Evolutionary conservation across 2,797 vertebrate species (phyloP), one percentile per base, ranked within the genome.

Genomic region (Cyprinodon diabolis): DNA sequence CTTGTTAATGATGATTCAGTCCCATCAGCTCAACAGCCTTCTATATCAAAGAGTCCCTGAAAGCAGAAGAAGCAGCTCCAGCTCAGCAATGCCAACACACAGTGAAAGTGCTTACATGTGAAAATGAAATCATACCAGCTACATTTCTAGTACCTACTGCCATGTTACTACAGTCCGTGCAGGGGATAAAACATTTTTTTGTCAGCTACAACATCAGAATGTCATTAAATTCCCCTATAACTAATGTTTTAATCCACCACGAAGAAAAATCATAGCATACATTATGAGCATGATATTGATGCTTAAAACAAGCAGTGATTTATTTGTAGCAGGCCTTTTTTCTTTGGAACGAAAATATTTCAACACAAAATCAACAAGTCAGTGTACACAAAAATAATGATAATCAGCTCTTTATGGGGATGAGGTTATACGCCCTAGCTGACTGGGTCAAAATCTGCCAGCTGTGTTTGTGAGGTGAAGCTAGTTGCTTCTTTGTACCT

Each of bases 1-100:
- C 89, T 89, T 88, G 92, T 90, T 93, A 92, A 92, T 92, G 89
- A 91, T 90, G 90, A 92, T 92, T 89, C 90, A 87, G 89, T 90
- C 87, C 86, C 91, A 92, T 91, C 92, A 90, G 91, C 89, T 91
- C 91, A 82, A 79, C 92, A 87, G 89, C 71, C 80, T 83, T 86
- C 86, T 72, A 77, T 81, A 92, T 86, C 83, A 83, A 77, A 83
- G 84, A 84, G 80, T 76, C 81, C 85, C 48, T 72, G 76, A 84
- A 83, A 25, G 80, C 77, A 69, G 63, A 66, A 62, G 66, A 82
- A 81, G 67, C 62, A 62, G 37, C 62, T 68, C 47, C 66, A 75
- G 63, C 75, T 72, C 37, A 23, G 56, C 19, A 49, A 30, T 47
- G 79, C 72, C 69, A 13, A 37, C 73, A 68, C 37, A 69, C 17